These are phyloP conservation scores for Notocelia uddmanniana DNA, from an alignment of 2,888 invertebrate genomes.

Conservation along the genomic window DNA sequence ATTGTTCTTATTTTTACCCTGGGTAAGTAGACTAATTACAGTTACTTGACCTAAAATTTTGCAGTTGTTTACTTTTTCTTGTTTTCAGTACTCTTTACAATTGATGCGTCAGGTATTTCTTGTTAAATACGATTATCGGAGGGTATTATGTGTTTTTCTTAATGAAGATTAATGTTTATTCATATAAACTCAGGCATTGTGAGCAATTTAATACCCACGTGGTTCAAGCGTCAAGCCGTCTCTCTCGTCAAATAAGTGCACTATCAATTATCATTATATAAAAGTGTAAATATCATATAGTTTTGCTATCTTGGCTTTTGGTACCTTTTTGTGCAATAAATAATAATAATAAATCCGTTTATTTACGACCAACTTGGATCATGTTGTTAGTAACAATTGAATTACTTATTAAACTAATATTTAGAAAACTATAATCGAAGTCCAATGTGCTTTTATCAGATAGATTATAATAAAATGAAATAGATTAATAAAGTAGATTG, in stretches of 20 bases:
- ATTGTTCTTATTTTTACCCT: conserved; percentile 75
- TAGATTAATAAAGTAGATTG: neutral
- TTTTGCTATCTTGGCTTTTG: too few relatives aligned
- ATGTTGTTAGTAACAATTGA: too few relatives aligned
- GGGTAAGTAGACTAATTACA: conserved; percentile 62
- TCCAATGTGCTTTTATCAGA: too few relatives aligned
- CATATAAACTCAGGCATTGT: neutral
- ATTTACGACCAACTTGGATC: too few relatives aligned
- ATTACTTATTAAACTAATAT: too few relatives aligned
- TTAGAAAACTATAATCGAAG: too few relatives aligned
- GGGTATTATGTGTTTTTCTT: neutral
- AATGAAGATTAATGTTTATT: conserved; percentile 7
- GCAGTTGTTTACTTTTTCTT: neutral
- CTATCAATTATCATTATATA: neutral
- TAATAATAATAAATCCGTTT: too few relatives aligned
- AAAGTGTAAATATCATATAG: neutral
- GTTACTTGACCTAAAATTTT: conserved; percentile 19
- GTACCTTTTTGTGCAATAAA: too few relatives aligned
- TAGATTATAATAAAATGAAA: neutral
- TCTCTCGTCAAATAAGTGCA: neutral
- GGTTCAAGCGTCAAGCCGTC: conserved; percentile 1
- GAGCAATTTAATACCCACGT: conserved; percentile 16
- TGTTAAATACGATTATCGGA: neutral
- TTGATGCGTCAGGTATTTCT: neutral
- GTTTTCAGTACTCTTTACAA: neutral